phyloP scores from a whole-genome alignment of 2,888 invertebrate species.

The Drosophila kambysellisi region DNA sequence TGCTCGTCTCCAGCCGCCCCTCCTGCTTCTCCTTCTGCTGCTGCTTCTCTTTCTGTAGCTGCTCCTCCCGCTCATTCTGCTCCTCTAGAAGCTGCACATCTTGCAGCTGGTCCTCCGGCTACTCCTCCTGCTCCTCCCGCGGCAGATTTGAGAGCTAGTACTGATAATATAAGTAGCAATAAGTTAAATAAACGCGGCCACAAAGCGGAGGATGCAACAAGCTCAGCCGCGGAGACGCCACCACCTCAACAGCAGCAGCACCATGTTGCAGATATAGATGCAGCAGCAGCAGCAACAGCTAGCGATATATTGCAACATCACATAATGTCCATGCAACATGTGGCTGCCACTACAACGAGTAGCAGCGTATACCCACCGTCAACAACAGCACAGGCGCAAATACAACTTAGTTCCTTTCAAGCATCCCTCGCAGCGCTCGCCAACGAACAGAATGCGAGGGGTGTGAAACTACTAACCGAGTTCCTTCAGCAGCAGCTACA shows the following conservation, averaged over 20 bases:
- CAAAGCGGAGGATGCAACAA: conserved; percentile 13
- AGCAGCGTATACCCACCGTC: conserved; percentile 43
- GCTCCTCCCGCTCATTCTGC: background rate
- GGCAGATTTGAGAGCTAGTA: conserved; percentile 63
- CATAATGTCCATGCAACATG: conserved; percentile 40
- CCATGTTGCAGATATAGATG: conserved; percentile 35
- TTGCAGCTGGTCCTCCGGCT: background rate
- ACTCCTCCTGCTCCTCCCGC: background rate
- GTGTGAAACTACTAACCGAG: conserved; percentile 83
- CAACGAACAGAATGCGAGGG: conserved; percentile 66
- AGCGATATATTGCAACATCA: conserved; percentile 61
- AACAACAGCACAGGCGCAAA: conserved; percentile 40
- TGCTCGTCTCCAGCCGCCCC: background rate
- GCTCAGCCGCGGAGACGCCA: conserved; percentile 38
- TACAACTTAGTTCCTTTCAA: conserved; percentile 80
- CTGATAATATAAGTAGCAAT: conserved; percentile 83
- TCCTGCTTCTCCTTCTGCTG: background rate
- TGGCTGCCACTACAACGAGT: conserved; percentile 45
- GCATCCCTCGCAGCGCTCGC: conserved; percentile 80
- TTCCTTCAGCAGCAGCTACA: conserved; percentile 84
- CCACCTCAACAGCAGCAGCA: conserved; percentile 25
- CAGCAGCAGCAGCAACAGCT: conserved; percentile 27
- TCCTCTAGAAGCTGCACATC: background rate
- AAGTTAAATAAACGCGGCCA: conserved; percentile 59
- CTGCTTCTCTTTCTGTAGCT: background rate